These are phyloP conservation scores for Augochlorella aurata DNA, from an alignment of 2,888 invertebrate genomes.

Conservation along the genomic window DNA sequence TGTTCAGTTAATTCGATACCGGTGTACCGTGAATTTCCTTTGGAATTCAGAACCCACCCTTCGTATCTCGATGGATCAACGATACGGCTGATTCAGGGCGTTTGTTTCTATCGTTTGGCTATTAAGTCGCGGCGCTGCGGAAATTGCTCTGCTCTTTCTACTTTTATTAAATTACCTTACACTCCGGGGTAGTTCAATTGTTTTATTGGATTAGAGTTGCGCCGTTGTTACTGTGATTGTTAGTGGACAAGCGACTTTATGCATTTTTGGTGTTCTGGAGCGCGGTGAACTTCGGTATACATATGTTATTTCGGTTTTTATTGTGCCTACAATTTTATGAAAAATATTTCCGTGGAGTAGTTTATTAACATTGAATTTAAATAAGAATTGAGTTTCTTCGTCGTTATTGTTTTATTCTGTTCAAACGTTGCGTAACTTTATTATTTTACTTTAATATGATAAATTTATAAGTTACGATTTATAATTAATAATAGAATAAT, in stretches of 20 bases:
- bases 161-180: not conserved
- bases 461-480: not conserved
- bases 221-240: not conserved
- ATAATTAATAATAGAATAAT: not conserved
- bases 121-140: conserved; percentile 29
- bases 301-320: no score
- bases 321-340: no score
- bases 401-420: not conserved
- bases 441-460: not conserved
- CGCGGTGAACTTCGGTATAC: not conserved
- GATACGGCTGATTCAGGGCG: conserved; percentile 39
- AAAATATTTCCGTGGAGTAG: no score
- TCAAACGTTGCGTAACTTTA: not conserved
- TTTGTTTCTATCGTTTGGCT: conserved; percentile 20
- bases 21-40: conserved; percentile 61
- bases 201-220: not conserved
- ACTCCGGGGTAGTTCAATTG: not conserved
- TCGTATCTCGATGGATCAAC: conserved; percentile 55
- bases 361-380: no score
- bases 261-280: not conserved
- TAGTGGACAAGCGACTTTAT: not conserved
- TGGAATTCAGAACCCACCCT: conserved; percentile 53
- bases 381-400: no score
- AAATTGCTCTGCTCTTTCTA: not conserved
- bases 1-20: conserved; percentile 60